These are phyloP conservation scores for Liopterus haemorrhoidalis DNA, from an alignment of 2,888 invertebrate genomes.

Conservation along the genomic window DNA sequence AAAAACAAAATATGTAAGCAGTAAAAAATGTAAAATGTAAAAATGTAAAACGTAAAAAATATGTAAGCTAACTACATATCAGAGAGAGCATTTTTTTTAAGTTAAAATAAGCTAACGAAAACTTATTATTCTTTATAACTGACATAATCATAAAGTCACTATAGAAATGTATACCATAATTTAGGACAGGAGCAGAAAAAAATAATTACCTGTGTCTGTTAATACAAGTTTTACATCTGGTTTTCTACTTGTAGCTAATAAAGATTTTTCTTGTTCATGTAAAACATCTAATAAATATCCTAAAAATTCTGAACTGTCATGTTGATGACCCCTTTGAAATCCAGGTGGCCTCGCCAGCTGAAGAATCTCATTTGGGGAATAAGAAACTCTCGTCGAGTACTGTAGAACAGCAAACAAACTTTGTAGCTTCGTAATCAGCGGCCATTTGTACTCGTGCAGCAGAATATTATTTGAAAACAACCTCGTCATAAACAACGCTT, in stretches of 20 bases:
- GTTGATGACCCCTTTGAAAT: constrained; percentile 71
- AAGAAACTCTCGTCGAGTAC: constrained; percentile 58
- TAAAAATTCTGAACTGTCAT: constrained; percentile 83
- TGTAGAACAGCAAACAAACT: constrained; percentile 67
- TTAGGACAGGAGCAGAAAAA: no score
- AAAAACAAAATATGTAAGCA: no score
- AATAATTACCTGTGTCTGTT: constrained; percentile 6
- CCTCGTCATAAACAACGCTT: constrained; percentile 75
- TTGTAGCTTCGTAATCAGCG: constrained; percentile 59
- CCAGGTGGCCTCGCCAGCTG: constrained; percentile 68
- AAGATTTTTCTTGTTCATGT: constrained; percentile 62
- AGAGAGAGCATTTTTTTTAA: no score
- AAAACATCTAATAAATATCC: constrained; percentile 66
- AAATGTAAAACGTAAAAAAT: no score
- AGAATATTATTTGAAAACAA: constrained; percentile 68
- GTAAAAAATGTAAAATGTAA: no score
- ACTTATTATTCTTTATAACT: no score
- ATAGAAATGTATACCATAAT: no score
- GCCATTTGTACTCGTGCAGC: constrained; percentile 49
- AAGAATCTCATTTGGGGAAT: constrained; percentile 68
- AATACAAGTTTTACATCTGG: neutral
- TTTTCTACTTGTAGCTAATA: constrained; percentile 23
- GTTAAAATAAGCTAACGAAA: no score
- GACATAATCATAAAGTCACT: no score
- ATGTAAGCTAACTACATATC: no score